Percentiles rank a stretch among this genome's conserved stretches.
phyloP scores from a whole-genome alignment of 2,888 invertebrate genomes.

The Mactromeris polynyma region DNA sequence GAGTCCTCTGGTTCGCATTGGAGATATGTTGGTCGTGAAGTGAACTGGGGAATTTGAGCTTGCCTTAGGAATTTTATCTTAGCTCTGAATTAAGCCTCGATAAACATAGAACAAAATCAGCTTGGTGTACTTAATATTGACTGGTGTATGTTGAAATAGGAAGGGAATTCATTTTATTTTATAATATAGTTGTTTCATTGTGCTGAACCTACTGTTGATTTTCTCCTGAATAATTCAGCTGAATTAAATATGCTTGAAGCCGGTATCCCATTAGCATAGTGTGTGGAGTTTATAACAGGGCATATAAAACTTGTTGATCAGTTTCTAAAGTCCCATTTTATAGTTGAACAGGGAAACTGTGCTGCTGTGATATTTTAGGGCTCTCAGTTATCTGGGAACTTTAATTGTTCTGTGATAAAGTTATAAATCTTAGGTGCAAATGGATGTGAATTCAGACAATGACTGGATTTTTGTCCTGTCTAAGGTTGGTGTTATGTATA shows the following conservation, averaged over 20 bases:
- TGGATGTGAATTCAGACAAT: slow-evolving; percentile 26
- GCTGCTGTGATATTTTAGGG: not conserved
- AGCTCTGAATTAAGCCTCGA: not conserved
- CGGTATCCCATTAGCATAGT: not conserved
- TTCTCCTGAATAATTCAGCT: not conserved
- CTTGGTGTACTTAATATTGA: not conserved
- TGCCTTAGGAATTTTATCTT: slow-evolving; percentile 41
- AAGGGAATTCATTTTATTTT: not conserved
- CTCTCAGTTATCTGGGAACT: too few species aligned
- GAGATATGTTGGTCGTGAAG: not conserved
- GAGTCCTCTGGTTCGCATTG: not conserved
- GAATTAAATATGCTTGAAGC: not conserved
- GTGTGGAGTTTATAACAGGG: not conserved
- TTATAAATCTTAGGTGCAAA: not conserved
- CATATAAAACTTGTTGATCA: not conserved
- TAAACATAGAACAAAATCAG: not conserved
- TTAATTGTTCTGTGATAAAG: not conserved
- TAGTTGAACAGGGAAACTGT: not conserved
- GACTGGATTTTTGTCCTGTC: slow-evolving; percentile 37
- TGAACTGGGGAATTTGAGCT: slow-evolving; percentile 33
- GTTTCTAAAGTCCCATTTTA: not conserved
- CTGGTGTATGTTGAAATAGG: not conserved
- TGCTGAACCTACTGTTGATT: not conserved
- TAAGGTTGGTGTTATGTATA: slow-evolving; percentile 19
- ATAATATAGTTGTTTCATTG: not conserved